Conservation (phyloP, 2,113 vertebrate species). For the Tautogolabrus adspersus region DNA sequence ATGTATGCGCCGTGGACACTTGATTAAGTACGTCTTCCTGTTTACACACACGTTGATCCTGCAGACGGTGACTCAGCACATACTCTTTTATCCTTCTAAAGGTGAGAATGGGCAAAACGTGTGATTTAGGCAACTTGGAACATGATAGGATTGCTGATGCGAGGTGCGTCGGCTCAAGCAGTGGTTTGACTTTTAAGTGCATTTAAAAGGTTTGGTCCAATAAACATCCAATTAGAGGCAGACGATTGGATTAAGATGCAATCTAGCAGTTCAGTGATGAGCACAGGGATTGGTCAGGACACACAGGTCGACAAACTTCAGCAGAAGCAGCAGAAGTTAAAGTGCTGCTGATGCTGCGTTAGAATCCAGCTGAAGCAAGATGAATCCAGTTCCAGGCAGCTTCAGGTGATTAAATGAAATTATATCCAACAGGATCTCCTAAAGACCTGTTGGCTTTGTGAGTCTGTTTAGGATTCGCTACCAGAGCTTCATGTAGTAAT, state of each 20-base stretch:
- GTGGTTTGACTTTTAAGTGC: conserved; percentile 34
- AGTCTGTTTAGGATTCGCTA: not conserved
- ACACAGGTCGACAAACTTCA: not conserved
- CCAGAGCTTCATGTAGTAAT: not conserved
- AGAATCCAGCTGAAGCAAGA: not conserved
- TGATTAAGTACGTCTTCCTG: conserved; percentile 55
- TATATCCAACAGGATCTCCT: not conserved
- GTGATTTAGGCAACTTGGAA: conserved; percentile 69
- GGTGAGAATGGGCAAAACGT: conserved; percentile 50
- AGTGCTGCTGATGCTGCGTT: conserved; percentile 3
- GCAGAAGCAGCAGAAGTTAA: not conserved
- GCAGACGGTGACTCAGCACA: conserved; percentile 73
- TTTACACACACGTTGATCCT: conserved; percentile 49
- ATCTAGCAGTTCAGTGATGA: conserved; percentile 5
- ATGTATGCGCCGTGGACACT: not conserved
- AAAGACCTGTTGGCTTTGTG: not conserved
- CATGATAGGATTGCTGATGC: conserved; percentile 58
- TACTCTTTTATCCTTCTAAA: conserved; percentile 39
- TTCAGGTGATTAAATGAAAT: not conserved
- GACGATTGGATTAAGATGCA: conserved; percentile 29
- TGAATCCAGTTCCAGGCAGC: conserved; percentile 4
- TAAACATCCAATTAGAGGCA: conserved; percentile 51
- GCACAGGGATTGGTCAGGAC: not conserved
- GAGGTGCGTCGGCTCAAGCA: conserved; percentile 37
- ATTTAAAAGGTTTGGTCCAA: conserved; percentile 38